A percentile compares a stretch with the other conserved stretches of the same genome.
These are phyloP conservation scores for Drosophila varians DNA, from an alignment of 1,140 invertebrate genomes.

Conservation along the genomic window DNA sequence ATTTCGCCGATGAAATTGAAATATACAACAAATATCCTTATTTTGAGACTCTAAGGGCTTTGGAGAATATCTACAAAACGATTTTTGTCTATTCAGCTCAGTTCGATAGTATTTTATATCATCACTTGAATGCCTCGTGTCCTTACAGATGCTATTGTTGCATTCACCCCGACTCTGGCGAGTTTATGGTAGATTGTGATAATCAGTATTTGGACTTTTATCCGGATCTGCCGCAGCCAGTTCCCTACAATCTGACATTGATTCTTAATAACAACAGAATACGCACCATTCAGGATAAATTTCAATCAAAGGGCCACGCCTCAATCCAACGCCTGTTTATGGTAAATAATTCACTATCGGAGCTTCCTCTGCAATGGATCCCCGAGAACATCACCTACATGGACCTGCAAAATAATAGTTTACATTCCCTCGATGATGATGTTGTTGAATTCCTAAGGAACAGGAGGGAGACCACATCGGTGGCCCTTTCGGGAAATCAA, in stretches of 20 bases:
- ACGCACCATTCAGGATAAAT: not conserved
- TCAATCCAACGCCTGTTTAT: slow-evolving; percentile 8
- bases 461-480: not conserved
- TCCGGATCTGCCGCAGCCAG: not conserved
- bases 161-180: not conserved
- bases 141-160: slow-evolving; percentile 18
- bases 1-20: not conserved
- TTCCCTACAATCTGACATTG: not conserved
- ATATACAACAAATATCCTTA: not conserved
- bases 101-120: not conserved
- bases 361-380: slow-evolving; percentile 4
- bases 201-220: not conserved
- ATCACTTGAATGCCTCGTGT: not conserved
- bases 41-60: too few species aligned
- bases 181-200: slow-evolving; percentile 10
- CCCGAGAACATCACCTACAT: not conserved
- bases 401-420: not conserved
- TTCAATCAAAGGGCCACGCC: not conserved
- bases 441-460: not conserved
- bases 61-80: not conserved
- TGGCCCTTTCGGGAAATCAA: slow-evolving; percentile 1
- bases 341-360: not conserved
- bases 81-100: not conserved
- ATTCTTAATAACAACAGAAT: not conserved
- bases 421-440: slow-evolving; percentile 6